These are phyloP conservation scores for Acanthaster planci DNA, from an alignment of 35 echinoderm and acorn worm species.

Conservation along the genomic window DNA sequence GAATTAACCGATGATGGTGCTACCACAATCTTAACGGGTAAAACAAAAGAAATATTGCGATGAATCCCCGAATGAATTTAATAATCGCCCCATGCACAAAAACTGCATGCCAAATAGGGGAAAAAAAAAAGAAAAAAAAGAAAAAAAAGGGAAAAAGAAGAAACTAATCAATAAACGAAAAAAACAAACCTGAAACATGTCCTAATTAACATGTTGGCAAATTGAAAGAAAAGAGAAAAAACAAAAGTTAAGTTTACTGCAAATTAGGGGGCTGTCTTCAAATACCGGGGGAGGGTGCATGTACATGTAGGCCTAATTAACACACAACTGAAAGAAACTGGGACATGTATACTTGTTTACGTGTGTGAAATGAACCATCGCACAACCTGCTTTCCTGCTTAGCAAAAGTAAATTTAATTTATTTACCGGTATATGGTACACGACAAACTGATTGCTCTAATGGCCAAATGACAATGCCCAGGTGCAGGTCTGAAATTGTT, in stretches of 20 bases:
- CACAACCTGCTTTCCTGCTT: background rate
- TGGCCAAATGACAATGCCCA: no score
- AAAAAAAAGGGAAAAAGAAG: no score
- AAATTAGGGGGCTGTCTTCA: background rate
- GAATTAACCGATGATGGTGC: background rate
- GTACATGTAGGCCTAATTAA: no score
- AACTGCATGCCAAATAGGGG: conserved; percentile 14
- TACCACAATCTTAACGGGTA: background rate
- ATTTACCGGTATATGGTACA: no score
- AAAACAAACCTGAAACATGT: conserved; percentile 14
- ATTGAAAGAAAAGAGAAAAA: conserved; percentile 29
- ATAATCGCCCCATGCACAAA: background rate
- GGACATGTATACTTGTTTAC: no score
- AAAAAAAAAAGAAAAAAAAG: no score
- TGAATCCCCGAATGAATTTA: no score
- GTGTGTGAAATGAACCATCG: background rate
- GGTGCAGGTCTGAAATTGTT: no score
- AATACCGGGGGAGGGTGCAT: background rate
- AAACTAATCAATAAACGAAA: background rate
- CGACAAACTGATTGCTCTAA: no score
- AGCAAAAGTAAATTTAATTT: background rate
- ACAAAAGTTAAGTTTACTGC: background rate
- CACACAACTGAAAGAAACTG: background rate
- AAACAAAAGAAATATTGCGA: no score
- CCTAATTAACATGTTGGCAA: background rate